phyloP scores from a whole-genome alignment of 2,797 vertebrate species.

The Sebastes taczanowskii region DNA sequence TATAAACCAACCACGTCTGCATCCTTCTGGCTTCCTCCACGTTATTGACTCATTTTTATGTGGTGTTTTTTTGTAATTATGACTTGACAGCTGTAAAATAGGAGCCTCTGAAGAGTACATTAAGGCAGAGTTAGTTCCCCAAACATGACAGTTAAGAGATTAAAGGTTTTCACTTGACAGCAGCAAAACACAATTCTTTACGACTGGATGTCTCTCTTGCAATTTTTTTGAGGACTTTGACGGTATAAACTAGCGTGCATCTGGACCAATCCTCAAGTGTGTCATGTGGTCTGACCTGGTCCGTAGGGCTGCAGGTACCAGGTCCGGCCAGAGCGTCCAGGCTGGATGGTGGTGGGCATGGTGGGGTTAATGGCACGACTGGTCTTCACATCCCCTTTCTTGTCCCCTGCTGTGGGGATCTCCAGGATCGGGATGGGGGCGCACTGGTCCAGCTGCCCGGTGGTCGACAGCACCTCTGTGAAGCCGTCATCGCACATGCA shows the following conservation, averaged over 20 bases:
- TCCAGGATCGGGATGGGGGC: slow-evolving; percentile 93
- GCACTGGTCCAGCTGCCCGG: slow-evolving; percentile 92
- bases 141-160: slow-evolving; percentile 30
- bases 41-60: neutral
- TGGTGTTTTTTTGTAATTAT: slow-evolving; percentile 5
- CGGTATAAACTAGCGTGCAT: too few species aligned
- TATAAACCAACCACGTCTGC: neutral
- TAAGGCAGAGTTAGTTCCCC: neutral
- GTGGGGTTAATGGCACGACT: slow-evolving; percentile 94
- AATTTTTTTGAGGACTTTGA: neutral
- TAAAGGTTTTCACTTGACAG: slow-evolving; percentile 42
- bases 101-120: slow-evolving; percentile 9
- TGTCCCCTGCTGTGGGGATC: slow-evolving; percentile 91
- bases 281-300: slow-evolving; percentile 84
- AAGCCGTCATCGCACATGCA: slow-evolving; percentile 95
- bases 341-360: slow-evolving; percentile 83
- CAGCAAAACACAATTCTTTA: slow-evolving; percentile 13
- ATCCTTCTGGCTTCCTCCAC: neutral
- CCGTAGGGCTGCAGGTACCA: slow-evolving; percentile 99
- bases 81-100: slow-evolving; percentile 22
- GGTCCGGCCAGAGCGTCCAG: slow-evolving; percentile 88
- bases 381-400: slow-evolving; percentile 93
- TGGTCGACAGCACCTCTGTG: slow-evolving; percentile 91
- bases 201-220: neutral
- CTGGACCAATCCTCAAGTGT: neutral